Percentiles rank a stretch among this genome's conserved stretches.
These are phyloP conservation scores for Chloropsis cyanopogon DNA, from an alignment of 2,113 vertebrate species.

Conservation along the genomic window DNA sequence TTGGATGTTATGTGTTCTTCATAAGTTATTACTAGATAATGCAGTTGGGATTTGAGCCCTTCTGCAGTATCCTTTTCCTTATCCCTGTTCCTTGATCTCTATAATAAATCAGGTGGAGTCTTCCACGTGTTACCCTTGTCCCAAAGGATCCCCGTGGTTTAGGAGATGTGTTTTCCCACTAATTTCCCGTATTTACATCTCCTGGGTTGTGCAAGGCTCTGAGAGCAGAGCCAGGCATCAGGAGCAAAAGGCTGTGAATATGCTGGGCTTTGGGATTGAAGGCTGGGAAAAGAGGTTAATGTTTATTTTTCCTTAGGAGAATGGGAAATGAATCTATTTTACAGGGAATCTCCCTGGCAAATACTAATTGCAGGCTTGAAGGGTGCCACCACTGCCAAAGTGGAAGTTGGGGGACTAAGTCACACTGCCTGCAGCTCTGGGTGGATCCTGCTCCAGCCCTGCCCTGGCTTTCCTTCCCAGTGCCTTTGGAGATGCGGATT, in stretches of 20 bases:
- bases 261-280: background rate
- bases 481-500: background rate
- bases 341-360: background rate
- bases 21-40: background rate
- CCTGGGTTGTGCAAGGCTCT: background rate
- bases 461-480: background rate
- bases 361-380: background rate
- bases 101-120: rapidly evolving
- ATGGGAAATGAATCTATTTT: background rate
- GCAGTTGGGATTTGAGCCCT: background rate
- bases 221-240: background rate
- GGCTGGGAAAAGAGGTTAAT: background rate
- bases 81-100: background rate
- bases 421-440: background rate
- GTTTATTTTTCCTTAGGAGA: background rate
- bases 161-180: background rate
- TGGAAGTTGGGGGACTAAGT: background rate
- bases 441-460: background rate
- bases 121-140: rapidly evolving
- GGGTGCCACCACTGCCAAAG: rapidly evolving
- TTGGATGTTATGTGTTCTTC: background rate
- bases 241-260: background rate
- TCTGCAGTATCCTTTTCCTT: background rate
- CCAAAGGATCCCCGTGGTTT: background rate
- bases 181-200: background rate